phyloP scores from a whole-genome alignment of 2,113 vertebrate species.

The Elachura formosa region DNA sequence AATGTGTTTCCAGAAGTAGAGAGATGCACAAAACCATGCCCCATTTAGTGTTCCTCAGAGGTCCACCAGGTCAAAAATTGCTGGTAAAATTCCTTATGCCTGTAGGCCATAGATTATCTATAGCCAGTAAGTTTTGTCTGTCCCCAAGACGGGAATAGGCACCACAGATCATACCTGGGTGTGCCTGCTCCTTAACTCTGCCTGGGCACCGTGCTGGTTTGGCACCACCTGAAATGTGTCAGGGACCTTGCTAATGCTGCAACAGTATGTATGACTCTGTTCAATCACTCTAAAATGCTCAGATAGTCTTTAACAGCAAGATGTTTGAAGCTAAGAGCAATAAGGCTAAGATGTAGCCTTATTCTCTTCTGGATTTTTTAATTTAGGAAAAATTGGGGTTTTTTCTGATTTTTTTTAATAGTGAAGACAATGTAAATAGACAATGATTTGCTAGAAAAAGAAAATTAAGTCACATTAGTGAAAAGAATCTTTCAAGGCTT shows the following conservation, averaged over 20 bases:
- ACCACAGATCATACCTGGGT: fast-evolving
- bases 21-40: background rate
- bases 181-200: background rate
- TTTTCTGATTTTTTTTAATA: background rate
- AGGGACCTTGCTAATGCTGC: background rate
- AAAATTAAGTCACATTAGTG: background rate
- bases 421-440: background rate
- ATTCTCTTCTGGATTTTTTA: background rate
- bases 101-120: background rate
- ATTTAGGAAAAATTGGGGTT: background rate
- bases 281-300: background rate
- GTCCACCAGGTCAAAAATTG: background rate
- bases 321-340: no score
- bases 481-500: background rate
- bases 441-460: background rate
- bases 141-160: background rate
- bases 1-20: background rate
- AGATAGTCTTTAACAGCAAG: background rate
- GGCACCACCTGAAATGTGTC: fast-evolving
- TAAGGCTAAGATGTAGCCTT: background rate
- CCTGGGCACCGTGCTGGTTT: fast-evolving
- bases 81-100: background rate
- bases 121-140: background rate
- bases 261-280: background rate
- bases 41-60: background rate